Evolutionary conservation across 2,797 vertebrate genomes (phyloP).

Genomic region (Acridotheres tristis): DNA sequence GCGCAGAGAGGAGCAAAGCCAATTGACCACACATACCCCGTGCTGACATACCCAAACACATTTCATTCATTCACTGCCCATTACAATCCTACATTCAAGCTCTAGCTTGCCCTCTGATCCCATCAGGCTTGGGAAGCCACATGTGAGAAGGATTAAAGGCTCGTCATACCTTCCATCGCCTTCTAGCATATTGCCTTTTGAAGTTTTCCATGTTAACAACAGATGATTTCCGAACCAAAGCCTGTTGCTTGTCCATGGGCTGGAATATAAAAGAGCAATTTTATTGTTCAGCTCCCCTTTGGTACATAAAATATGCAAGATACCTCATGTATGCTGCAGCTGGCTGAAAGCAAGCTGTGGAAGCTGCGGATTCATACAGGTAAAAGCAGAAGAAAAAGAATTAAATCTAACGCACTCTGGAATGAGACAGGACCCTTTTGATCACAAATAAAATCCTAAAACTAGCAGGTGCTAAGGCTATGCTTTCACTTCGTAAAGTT

Average conservation of each 20-base stretch:
- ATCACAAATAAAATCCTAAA: not conserved
- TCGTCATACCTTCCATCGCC: conserved; percentile 90
- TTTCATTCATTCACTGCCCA: not conserved
- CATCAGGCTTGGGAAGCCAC: not conserved
- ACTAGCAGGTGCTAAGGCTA: not conserved
- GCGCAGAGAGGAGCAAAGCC: not conserved
- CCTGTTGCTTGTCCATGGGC: conserved; percentile 88
- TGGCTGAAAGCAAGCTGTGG: not conserved
- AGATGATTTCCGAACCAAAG: conserved; percentile 89
- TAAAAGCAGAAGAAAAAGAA: not conserved
- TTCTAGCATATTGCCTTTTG: conserved; percentile 88
- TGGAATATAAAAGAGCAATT: conserved; percentile 74
- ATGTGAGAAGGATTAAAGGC: not conserved
- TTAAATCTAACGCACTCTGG: not conserved
- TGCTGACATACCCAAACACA: not conserved
- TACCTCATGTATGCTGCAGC: not conserved
- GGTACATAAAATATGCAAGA: not conserved
- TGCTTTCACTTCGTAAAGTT: not conserved
- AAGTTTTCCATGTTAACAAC: conserved; percentile 95
- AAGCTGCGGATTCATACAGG: not conserved
- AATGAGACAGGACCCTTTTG: not conserved
- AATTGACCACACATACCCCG: not conserved
- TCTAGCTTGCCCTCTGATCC: not conserved
- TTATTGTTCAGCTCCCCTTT: not conserved
- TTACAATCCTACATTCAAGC: not conserved